Evolutionary conservation across 2,113 vertebrate genomes (phyloP).

Genomic region (Lasiurus borealis): DNA sequence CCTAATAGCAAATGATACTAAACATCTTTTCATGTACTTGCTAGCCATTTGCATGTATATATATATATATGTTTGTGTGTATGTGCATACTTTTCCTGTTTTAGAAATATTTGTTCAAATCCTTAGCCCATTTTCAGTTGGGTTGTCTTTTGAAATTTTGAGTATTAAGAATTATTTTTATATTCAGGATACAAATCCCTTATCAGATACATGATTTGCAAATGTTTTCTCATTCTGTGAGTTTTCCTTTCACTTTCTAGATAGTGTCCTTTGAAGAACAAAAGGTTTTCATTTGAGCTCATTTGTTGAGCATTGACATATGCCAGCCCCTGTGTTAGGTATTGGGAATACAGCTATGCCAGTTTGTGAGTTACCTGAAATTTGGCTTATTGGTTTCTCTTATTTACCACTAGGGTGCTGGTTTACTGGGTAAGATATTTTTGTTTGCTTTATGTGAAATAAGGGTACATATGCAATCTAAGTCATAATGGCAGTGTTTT

Average conservation of each 20-base stretch:
- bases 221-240: slow-evolving; percentile 41
- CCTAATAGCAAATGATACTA: neutral
- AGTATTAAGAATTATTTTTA: neutral
- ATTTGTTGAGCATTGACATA: neutral
- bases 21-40: neutral
- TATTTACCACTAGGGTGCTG: neutral
- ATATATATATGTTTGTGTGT: neutral
- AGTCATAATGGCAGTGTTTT: slow-evolving; percentile 38
- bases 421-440: neutral
- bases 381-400: neutral
- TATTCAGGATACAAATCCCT: neutral
- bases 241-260: too few relatives aligned
- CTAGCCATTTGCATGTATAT: neutral
- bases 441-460: neutral
- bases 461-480: neutral
- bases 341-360: neutral
- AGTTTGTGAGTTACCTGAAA: neutral
- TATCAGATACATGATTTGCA: slow-evolving; percentile 34
- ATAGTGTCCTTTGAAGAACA: neutral
- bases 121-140: slow-evolving; percentile 27
- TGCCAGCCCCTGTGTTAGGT: neutral
- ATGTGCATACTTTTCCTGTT: neutral
- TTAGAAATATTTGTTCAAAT: neutral
- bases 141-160: neutral
- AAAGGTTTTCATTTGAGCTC: neutral